These are phyloP conservation scores for Ursus arctos DNA, from an alignment of 2,113 vertebrate species.

Conservation along the genomic window DNA sequence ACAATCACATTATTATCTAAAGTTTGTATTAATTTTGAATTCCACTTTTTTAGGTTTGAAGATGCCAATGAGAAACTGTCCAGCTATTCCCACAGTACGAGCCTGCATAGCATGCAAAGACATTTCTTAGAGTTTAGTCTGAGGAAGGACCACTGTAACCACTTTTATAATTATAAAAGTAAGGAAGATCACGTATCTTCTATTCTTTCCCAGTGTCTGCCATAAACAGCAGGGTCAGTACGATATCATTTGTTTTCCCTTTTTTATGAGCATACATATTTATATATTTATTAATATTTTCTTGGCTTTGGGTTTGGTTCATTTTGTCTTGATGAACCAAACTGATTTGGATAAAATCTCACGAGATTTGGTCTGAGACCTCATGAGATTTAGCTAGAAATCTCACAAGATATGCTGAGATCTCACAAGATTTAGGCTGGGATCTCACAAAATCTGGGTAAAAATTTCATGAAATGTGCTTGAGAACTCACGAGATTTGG, in stretches of 20 bases:
- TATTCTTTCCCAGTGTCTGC: not conserved
- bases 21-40: not conserved
- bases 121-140: not conserved
- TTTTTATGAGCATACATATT: not conserved
- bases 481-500: no score
- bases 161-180: not conserved
- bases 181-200: not conserved
- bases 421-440: no score
- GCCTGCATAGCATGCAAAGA: not conserved
- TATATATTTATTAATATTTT: not conserved
- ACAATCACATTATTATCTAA: not conserved
- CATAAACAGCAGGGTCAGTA: not conserved
- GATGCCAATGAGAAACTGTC: not conserved
- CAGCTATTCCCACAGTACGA: not conserved
- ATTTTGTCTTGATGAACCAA: not conserved
- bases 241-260: not conserved
- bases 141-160: not conserved
- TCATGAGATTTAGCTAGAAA: no score
- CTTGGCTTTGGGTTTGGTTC: not conserved
- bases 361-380: no score
- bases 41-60: not conserved
- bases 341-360: no score
- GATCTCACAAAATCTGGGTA: no score
- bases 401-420: no score
- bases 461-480: no score